phyloP scores from a whole-genome alignment of 2,888 invertebrate genomes.

The Polyommatus icarus region DNA sequence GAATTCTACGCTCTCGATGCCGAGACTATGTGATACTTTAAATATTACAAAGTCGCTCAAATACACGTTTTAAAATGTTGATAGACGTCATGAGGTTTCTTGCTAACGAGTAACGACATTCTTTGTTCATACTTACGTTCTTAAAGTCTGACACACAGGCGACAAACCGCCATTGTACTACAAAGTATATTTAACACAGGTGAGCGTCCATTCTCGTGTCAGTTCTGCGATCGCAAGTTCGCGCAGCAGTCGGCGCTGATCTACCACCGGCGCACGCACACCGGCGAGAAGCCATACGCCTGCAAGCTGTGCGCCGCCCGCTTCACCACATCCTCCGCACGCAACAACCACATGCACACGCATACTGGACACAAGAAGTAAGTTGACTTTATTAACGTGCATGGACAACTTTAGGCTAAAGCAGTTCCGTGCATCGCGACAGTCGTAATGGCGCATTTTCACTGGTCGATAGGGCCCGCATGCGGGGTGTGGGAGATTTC shows the following conservation, averaged over 20 bases:
- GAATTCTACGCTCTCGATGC: no score
- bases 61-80: no score
- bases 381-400: slow-evolving; percentile 30
- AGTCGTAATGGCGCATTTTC: no score
- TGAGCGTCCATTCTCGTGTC: slow-evolving; percentile 75
- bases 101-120: no score
- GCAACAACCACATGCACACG: slow-evolving; percentile 74
- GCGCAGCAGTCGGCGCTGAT: slow-evolving; percentile 77
- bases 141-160: neutral
- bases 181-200: slow-evolving; percentile 49
- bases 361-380: slow-evolving; percentile 72
- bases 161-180: neutral
- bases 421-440: no score
- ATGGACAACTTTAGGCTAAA: no score
- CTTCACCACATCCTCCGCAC: slow-evolving; percentile 75
- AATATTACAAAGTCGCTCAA: no score
- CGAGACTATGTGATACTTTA: no score
- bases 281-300: slow-evolving; percentile 75
- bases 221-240: slow-evolving; percentile 71
- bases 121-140: neutral
- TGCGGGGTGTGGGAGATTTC: no score
- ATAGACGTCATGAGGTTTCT: no score
- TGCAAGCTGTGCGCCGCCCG: slow-evolving; percentile 71
- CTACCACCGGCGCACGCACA: slow-evolving; percentile 77
- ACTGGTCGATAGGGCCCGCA: no score